Evolutionary conservation across 2,888 invertebrate species (phyloP).

Genomic region (Lingula anatina): DNA sequence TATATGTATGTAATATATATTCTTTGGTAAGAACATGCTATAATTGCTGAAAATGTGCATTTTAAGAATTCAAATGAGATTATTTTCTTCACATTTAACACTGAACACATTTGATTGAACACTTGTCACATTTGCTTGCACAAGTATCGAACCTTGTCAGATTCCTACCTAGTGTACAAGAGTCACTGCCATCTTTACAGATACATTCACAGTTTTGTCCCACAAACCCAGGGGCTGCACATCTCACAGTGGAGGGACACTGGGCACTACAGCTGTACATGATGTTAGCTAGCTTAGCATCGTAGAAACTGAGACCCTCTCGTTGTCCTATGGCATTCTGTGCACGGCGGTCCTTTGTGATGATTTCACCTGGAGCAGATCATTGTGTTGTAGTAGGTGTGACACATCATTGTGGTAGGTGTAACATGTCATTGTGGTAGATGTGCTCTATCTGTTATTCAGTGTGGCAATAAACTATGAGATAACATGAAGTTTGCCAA

Average conservation of each 20-base stretch:
- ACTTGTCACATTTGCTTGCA: no score
- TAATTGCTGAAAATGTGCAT: no score
- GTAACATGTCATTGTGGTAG: not conserved
- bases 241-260: constrained; percentile 24
- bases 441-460: not conserved
- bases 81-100: no score
- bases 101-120: no score
- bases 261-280: constrained; percentile 22
- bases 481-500: no score
- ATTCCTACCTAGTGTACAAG: no score
- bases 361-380: constrained; percentile 13
- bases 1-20: no score
- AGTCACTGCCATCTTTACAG: constrained; percentile 30
- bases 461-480: no score
- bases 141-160: no score
- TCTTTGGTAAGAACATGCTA: no score
- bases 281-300: constrained; percentile 19
- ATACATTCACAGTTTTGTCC: constrained; percentile 41
- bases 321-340: constrained; percentile 18
- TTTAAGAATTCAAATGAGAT: no score
- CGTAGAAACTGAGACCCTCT: constrained; percentile 18
- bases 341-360: constrained; percentile 16
- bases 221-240: constrained; percentile 21
- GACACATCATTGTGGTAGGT: not conserved
- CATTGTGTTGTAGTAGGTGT: not conserved